These are phyloP conservation scores for Pavo muticus DNA, from an alignment of 2,113 vertebrate species.

Conservation along the genomic window DNA sequence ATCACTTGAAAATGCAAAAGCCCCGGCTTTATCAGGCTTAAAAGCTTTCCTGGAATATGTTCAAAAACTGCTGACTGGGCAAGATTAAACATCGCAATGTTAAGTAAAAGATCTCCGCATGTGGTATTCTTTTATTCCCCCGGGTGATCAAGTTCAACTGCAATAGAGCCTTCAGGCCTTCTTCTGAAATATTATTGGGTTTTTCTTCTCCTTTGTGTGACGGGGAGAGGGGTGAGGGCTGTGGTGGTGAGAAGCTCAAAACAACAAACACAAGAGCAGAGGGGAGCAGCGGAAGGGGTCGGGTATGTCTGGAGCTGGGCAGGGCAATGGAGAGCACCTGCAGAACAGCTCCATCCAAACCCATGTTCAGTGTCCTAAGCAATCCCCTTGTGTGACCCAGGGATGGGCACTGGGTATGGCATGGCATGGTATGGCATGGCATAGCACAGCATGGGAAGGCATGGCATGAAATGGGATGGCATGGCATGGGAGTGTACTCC, in stretches of 20 bases:
- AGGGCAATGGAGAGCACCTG: not conserved
- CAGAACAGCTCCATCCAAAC: not conserved
- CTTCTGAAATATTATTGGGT: not conserved
- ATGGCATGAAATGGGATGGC: too few relatives aligned
- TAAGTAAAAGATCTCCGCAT: slow-evolving; percentile 80
- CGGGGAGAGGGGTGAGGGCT: not conserved
- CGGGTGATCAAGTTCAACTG: slow-evolving; percentile 41
- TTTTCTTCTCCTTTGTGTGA: not conserved
- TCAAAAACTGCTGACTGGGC: slow-evolving; percentile 89
- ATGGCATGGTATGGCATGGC: too few relatives aligned
- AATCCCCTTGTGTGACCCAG: not conserved
- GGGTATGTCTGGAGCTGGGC: not conserved
- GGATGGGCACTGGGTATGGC: not conserved
- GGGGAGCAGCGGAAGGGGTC: not conserved
- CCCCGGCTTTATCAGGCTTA: slow-evolving; percentile 83
- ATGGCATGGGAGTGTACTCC: not conserved
- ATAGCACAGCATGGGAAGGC: too few relatives aligned
- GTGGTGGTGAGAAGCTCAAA: not conserved
- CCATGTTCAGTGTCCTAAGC: fast-evolving
- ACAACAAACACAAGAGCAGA: not conserved
- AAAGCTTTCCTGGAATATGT: slow-evolving; percentile 92
- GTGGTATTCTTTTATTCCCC: slow-evolving; percentile 73
- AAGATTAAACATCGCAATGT: slow-evolving; percentile 83
- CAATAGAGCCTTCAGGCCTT: slow-evolving; percentile 9
- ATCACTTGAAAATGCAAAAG: slow-evolving; percentile 74